Base-by-base conservation (phyloP, 1,140 invertebrate species). In the Calephelis nemesis region DNA sequence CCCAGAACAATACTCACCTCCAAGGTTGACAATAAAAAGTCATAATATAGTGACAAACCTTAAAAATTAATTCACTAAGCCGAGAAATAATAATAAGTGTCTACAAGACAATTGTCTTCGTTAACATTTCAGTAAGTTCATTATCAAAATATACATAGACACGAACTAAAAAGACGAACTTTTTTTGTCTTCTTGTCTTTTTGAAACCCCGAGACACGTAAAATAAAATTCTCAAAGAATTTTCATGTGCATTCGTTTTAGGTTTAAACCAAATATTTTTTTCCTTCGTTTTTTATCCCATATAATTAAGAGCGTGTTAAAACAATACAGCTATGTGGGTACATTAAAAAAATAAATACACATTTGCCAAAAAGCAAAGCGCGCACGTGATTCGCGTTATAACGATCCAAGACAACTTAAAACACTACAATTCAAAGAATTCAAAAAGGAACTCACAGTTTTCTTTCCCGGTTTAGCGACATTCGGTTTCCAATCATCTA, bases 391-490 rank as follows among this genome's bases (percentile, higher is more conserved):
- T n/a, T 49, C 47, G 47, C 47, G 63, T 13, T 40, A 30, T 40
- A 42, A 65, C 39, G 30, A 13, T 50, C 50, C 12, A 65, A 39
- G 7, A 30, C n/a, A 52, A 65, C 48, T 65, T 64, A 64, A 49
- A 50, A 4, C 13, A 40, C 39, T 50, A 30, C 12, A 13, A 65
- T 40, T 12, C 7, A 60, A 30, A n/a, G 58, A 60, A 60, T 47
- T 11, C 47, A 63, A 2, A 66, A 60, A 12, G 70, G 74, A 81
- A 93, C 93, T 93, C 92, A 98, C 97, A 90, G 96, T 94, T 92
- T 98, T 98, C 85, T 98, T 97, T 66, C 97, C 97, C n/a, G 97
- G 94, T 76, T 93, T 93, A 65, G 94, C 93, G 66, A 91, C 92
- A 78, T 85, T 91, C 65, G 93, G 92, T 77, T 91, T 82, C 95